Conservation (phyloP, 2,797 vertebrate species). For the Percopsis omiscomaycus region DNA sequence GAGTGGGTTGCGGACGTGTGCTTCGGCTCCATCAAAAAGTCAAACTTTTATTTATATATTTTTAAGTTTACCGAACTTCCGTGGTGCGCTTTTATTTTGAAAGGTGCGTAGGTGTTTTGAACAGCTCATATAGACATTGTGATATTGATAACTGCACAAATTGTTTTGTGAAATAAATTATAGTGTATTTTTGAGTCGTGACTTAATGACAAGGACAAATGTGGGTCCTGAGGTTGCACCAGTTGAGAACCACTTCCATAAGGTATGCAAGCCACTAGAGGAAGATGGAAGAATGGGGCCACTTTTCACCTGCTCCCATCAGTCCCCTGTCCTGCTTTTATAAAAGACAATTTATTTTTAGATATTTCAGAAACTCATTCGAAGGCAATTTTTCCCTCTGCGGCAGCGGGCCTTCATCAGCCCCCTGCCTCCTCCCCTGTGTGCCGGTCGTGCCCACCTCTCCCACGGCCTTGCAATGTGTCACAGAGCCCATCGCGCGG, state of each 20-base stretch:
- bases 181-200: no score
- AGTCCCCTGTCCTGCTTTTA: constrained; percentile 55
- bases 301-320: constrained; percentile 57
- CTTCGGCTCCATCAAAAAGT: no score
- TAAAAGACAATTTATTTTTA: constrained; percentile 79
- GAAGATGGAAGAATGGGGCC: constrained; percentile 53
- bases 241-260: neutral
- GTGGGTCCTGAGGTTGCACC: no score
- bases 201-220: no score
- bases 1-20: no score
- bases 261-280: constrained; percentile 43
- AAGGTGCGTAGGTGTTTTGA: no score
- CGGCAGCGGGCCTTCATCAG: constrained; percentile 26
- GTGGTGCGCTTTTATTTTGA: no score
- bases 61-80: no score
- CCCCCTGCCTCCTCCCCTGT: constrained; percentile 11
- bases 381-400: constrained; percentile 67
- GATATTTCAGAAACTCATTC: constrained; percentile 79
- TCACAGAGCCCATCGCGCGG: constrained; percentile 65
- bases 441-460: constrained; percentile 47
- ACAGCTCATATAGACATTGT: no score
- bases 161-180: no score
- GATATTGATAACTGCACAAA: no score
- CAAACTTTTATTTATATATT: no score
- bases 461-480: constrained; percentile 55